Conservation (phyloP, 2,888 invertebrate genomes). For the Machimus rusticus region DNA sequence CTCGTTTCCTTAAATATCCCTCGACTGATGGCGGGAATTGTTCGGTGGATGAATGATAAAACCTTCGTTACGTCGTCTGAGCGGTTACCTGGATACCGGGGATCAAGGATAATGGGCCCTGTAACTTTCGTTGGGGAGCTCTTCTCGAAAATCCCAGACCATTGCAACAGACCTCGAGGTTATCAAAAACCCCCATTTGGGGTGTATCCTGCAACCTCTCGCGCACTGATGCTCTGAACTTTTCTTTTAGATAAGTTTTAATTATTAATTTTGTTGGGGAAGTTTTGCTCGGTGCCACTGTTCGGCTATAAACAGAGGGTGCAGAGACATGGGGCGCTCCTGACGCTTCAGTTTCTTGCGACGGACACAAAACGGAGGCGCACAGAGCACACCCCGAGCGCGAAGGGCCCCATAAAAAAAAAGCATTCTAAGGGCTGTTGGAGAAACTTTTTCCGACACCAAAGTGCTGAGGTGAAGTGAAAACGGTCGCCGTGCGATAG, state of each 20-base stretch:
- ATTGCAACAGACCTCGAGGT: not conserved
- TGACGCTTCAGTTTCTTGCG: not conserved
- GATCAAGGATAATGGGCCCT: not conserved
- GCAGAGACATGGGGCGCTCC: not conserved
- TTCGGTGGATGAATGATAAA: not conserved
- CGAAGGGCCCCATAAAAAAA: not conserved
- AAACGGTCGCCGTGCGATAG: not conserved
- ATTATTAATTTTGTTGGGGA: not conserved
- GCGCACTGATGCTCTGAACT: not conserved
- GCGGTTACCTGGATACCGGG: not conserved
- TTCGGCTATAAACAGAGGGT: not conserved
- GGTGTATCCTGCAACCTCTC: not conserved
- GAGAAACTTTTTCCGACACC: not conserved
- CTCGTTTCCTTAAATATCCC: not conserved
- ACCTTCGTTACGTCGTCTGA: slow-evolving; percentile 5
- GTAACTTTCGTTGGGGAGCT: not conserved
- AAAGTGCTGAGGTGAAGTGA: not conserved
- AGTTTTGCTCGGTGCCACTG: not conserved
- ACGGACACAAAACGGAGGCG: not conserved
- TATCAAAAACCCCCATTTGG: not conserved
- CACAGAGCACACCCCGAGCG: not conserved
- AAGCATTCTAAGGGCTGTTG: not conserved
- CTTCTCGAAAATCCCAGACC: not conserved
- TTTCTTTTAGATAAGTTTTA: not conserved
- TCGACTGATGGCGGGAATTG: not conserved